Evolutionary conservation across 2,113 vertebrate genomes (phyloP), one percentile per base, ranked within the genome.

Genomic region (Leuciscus idus): DNA sequence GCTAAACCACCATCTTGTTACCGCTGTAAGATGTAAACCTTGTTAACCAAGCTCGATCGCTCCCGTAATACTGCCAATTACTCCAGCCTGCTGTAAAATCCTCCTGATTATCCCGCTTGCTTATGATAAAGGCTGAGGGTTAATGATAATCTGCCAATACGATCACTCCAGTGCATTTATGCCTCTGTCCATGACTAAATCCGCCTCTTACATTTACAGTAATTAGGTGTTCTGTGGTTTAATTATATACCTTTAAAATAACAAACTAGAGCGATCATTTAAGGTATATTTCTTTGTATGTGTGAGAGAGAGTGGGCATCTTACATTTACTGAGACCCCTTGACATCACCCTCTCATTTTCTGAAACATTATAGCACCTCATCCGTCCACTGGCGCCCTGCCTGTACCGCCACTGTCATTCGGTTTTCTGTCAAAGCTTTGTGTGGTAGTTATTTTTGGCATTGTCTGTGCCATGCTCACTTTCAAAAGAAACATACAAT

Each of bases 371-470:
- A 28, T 87, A 57, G 11, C 46, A 61, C 28, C 39, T 43, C 4
- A 72, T 74, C 19, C 21, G 33, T 15, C 15, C n/a, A 10, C n/a
- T 19, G 52, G 10, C 17, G 26, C 7, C 15, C 19, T n/a, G 46
- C 46, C 21, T 23, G 15, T 81, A 43, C 43, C 12, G 1, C 48
- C 39, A 23, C 30, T 86, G 75, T 84, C 39, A 64, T 50, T 33
- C 46, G 10, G 52, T 68, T 43, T 26, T 86, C 79, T 26, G 26
- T 81, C 81, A 75, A 48, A 23, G 68, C 78, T 89, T 89, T 89
- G 88, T 87, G 85, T 64, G 7, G 11, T 43, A 52, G 77, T 66
- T 89, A 87, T 89, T 87, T 89, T 79, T 85, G 77, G 72, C 83
- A 43, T 78, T 59, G 52, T 82, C 70, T 61, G 30, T 86, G 70